These are phyloP conservation scores for Acrobasis consociella DNA, from an alignment of 2,888 invertebrate genomes.

Conservation along the genomic window DNA sequence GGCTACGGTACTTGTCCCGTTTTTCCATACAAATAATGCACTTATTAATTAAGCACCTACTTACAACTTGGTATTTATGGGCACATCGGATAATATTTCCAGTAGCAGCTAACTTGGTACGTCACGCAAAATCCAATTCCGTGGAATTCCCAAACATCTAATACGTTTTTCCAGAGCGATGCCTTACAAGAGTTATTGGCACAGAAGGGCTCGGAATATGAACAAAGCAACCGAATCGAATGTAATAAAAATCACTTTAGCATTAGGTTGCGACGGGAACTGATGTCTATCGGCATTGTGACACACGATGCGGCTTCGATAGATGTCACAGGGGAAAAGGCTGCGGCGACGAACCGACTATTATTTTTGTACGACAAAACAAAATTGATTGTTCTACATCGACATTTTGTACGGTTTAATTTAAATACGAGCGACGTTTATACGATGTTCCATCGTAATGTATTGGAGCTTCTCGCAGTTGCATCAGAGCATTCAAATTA, in stretches of 20 bases:
- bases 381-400: slow-evolving; percentile 65
- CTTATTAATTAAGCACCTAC: background rate
- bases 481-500: background rate
- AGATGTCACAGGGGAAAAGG: slow-evolving; percentile 72
- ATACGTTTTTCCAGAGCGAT: slow-evolving; percentile 59
- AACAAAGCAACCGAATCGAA: slow-evolving; percentile 80
- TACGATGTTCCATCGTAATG: slow-evolving; percentile 10
- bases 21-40: background rate
- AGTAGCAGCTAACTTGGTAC: slow-evolving; percentile 26
- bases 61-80: background rate
- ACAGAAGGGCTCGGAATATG: slow-evolving; percentile 62
- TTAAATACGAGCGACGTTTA: slow-evolving; percentile 28
- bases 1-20: too few relatives aligned
- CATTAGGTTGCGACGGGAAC: slow-evolving; percentile 74
- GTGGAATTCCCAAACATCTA: slow-evolving; percentile 38
- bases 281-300: slow-evolving; percentile 77
- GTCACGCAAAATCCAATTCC: slow-evolving; percentile 35
- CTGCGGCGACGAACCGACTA: slow-evolving; percentile 65
- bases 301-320: slow-evolving; percentile 76
- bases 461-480: slow-evolving; percentile 3
- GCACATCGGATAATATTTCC: slow-evolving; percentile 19
- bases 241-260: slow-evolving; percentile 81
- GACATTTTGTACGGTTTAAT: slow-evolving; percentile 43
- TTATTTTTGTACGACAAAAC: slow-evolving; percentile 77
- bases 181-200: slow-evolving; percentile 58